Evolutionary conservation across 2,113 vertebrate genomes (phyloP).

Genomic region (Syngnathoides biaculeatus): DNA sequence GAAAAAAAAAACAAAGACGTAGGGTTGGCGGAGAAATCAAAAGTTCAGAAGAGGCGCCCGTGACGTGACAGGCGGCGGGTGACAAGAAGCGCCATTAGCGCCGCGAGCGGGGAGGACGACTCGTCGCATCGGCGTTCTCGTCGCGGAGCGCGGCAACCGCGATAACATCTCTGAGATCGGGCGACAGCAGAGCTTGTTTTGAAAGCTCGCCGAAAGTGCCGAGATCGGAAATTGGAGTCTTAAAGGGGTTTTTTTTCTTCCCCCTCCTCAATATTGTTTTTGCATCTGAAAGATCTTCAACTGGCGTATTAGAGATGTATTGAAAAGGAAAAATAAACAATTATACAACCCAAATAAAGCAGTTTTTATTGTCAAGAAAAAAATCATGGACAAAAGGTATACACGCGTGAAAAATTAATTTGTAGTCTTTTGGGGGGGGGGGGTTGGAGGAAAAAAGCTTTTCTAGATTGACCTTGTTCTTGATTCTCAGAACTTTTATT

Average conservation of each 20-base stretch:
- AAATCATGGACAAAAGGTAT: no score
- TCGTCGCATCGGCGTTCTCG: constrained; percentile 34
- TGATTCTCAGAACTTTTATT: no score
- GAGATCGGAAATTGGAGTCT: constrained; percentile 45
- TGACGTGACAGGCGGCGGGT: constrained; percentile 52
- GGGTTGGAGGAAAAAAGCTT: no score
- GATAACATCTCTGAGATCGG: constrained; percentile 46
- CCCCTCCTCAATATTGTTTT: constrained; percentile 7
- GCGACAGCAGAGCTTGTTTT: constrained; percentile 59
- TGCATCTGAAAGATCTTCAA: no score
- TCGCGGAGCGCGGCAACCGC: constrained; percentile 45
- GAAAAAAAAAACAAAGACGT: constrained; percentile 34
- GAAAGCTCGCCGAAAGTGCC: constrained; percentile 51
- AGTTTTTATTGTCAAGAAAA: no score
- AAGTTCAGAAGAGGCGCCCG: constrained; percentile 55
- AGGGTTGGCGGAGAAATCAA: constrained; percentile 63
- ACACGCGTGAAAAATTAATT: no score
- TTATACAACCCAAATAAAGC: no score
- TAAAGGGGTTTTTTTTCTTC: no score
- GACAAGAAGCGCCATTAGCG: constrained; percentile 71
- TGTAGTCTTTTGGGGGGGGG: no score
- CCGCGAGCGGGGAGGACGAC: constrained; percentile 48
- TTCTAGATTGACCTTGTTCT: no score
- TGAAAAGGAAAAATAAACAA: no score
- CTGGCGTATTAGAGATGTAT: no score